Base-by-base conservation (phyloP, 2,888 invertebrate species). In the Drosophila histrio region DNA sequence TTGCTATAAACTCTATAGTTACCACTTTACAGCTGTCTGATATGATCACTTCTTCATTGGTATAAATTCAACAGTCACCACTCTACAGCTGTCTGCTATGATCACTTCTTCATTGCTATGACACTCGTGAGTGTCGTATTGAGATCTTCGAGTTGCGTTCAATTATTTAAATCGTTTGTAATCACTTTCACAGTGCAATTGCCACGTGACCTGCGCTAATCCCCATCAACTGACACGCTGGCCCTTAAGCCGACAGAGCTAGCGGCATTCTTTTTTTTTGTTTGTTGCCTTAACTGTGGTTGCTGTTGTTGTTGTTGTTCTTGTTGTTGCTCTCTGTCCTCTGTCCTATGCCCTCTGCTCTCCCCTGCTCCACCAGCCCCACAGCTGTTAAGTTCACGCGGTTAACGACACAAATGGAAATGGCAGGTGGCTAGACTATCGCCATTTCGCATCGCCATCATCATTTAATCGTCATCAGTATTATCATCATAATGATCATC, bases 331-430 rank as follows among this genome's bases (percentile, higher is more conserved):
- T 28, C 8, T 1, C 28, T 28, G 28, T 3, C 28, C 28, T 11
- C 28, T 9, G 9, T 1, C 28, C n/a, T n/a, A n/a, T n/a, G n/a
- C 2, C 38, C 22, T 22, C 6, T 22, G 21, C 11, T 17, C 26
- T 9, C n/a, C 19, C 5, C 30, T 9, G 11, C 22, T 13, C 4
- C 26, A 39, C 26, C 22, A 32, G 32, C 24, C 15, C 24, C 24
- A 9, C 73, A 73, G 65, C 60, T 73, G 77, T 65, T 71, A 57
- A 61, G 73, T 72, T 76, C 72, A 60, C 60, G 77, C 49, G 77
- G 77, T 76, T 76, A 76, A 57, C 72, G 57, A 44, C 72, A 61
- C 49, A 76, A 66, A 60, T 72, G 77, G 36, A 60, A 76, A 76
- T 57, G 60, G 77, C 60, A 60, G 59, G 44, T 72, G 76, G 65